Evolutionary conservation across 2,797 vertebrate genomes (phyloP).

Genomic region (Leontopithecus rosalia): DNA sequence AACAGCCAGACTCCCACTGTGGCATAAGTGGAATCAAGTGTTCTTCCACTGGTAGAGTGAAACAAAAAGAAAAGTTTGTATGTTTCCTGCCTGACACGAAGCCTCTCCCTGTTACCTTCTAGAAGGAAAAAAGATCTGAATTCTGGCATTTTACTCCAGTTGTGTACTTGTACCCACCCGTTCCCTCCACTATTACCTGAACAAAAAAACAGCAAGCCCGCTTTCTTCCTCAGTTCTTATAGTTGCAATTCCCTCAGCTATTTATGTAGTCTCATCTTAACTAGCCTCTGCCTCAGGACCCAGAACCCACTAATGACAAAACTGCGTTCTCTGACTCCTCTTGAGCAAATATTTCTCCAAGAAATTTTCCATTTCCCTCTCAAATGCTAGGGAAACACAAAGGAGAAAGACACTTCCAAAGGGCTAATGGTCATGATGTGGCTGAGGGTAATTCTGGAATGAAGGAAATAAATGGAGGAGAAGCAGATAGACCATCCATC

Average conservation of each 20-base stretch:
- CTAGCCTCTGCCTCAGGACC: neutral
- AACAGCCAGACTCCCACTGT: accelerated
- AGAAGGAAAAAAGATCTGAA: too few relatives aligned
- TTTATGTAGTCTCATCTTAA: neutral
- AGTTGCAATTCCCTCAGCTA: neutral
- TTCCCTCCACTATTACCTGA: neutral
- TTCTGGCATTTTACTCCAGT: neutral
- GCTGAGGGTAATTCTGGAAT: neutral
- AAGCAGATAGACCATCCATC: too few relatives aligned
- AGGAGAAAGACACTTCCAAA: neutral
- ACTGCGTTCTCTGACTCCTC: neutral
- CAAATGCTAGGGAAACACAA: neutral
- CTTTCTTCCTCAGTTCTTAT: neutral
- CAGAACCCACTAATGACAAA: neutral
- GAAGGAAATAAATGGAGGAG: neutral
- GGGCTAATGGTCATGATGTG: accelerated
- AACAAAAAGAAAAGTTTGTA: neutral
- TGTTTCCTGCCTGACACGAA: neutral
- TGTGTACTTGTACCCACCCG: neutral
- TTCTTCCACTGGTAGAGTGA: accelerated
- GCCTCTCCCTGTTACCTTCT: neutral
- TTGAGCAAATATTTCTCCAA: neutral
- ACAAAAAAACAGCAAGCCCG: accelerated
- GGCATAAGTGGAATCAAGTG: neutral
- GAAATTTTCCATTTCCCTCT: neutral